Conservation (phyloP, 1,140 invertebrate species). For the Archivesica marissinica region DNA sequence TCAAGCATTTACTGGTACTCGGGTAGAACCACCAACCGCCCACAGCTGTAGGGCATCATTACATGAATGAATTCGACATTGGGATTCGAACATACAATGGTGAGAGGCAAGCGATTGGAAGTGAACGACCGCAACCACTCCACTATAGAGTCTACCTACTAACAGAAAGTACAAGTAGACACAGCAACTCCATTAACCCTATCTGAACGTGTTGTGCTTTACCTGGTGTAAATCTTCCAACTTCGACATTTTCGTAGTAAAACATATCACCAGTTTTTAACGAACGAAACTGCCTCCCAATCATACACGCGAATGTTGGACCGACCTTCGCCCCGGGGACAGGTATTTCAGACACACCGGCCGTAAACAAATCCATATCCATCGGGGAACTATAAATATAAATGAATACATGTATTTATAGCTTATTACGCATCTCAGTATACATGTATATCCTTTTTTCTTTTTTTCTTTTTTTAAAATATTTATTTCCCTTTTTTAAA, state of each 20-base stretch:
- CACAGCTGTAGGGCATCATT: too few relatives aligned
- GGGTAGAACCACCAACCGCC: too few relatives aligned
- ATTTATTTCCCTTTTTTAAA: background rate
- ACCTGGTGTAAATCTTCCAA: slow-evolving; percentile 26
- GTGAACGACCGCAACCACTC: too few relatives aligned
- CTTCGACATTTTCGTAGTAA: slow-evolving; percentile 94
- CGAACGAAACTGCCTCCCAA: slow-evolving; percentile 96
- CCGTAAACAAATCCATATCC: slow-evolving; percentile 76
- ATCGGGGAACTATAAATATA: slow-evolving; percentile 59
- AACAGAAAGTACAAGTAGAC: too few relatives aligned
- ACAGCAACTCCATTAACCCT: too few relatives aligned
- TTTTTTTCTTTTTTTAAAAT: background rate
- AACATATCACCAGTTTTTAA: slow-evolving; percentile 96
- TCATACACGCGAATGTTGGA: slow-evolving; percentile 98
- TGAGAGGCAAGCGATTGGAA: too few relatives aligned
- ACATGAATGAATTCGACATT: too few relatives aligned
- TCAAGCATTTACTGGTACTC: too few relatives aligned
- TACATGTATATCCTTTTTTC: background rate
- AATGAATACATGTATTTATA: background rate
- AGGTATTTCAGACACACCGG: slow-evolving; percentile 91
- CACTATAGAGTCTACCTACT: too few relatives aligned
- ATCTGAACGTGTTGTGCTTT: background rate
- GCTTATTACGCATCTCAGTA: background rate
- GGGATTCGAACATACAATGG: too few relatives aligned
- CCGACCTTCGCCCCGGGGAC: slow-evolving; percentile 95